Evolutionary conservation across 2,888 invertebrate genomes (phyloP).

Genomic region (Synergus japonicus): DNA sequence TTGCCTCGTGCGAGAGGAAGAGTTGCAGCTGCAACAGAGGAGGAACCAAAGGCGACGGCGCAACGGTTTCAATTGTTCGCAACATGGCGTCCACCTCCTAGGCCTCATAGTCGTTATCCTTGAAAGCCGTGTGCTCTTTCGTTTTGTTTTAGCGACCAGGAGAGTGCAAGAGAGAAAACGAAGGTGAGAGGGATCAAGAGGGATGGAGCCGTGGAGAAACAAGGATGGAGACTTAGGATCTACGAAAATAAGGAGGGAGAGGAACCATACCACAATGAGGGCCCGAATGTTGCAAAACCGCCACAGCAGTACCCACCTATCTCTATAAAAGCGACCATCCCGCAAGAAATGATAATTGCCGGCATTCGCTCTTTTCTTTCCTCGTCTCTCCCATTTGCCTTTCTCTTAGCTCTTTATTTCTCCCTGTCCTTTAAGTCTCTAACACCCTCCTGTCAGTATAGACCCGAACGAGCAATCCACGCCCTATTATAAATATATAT

Average conservation of each 20-base stretch:
- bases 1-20: slow-evolving; percentile 17
- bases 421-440: slow-evolving; percentile 40
- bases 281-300: slow-evolving; percentile 70
- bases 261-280: slow-evolving; percentile 61
- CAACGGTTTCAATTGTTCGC: slow-evolving; percentile 75
- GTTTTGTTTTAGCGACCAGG: slow-evolving; percentile 73
- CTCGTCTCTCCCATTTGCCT: slow-evolving; percentile 50
- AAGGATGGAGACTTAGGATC: neutral
- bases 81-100: slow-evolving; percentile 70
- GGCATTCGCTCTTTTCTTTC: slow-evolving; percentile 51
- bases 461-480: slow-evolving; percentile 45
- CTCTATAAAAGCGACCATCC: slow-evolving; percentile 55
- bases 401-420: slow-evolving; percentile 46
- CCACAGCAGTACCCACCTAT: slow-evolving; percentile 57
- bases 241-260: slow-evolving; percentile 27
- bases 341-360: slow-evolving; percentile 71
- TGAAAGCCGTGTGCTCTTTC: slow-evolving; percentile 72
- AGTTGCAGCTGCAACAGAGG: slow-evolving; percentile 64
- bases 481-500: neutral
- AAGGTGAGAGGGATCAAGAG: slow-evolving; percentile 39
- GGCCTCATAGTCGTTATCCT: slow-evolving; percentile 75
- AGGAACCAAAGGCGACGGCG: slow-evolving; percentile 58
- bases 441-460: slow-evolving; percentile 43
- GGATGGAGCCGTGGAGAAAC: slow-evolving; percentile 20
- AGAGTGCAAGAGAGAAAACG: slow-evolving; percentile 51